Evolutionary conservation across 1,140 invertebrate species (phyloP).

Genomic region (Neodiprion pinetum): DNA sequence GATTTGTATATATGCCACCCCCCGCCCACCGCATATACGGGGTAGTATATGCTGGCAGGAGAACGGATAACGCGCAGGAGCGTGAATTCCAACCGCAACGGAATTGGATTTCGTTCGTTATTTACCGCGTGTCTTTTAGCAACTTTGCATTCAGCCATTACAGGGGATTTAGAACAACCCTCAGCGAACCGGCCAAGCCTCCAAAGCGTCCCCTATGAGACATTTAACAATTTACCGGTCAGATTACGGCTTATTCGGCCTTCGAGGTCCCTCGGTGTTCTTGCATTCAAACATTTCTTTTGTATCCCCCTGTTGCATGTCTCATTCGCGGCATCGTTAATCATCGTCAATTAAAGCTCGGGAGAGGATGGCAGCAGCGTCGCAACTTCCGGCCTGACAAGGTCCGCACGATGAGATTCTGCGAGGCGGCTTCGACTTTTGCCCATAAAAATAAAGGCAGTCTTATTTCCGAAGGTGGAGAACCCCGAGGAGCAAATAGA

Average conservation of each 20-base stretch:
- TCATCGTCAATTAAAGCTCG: too few species aligned
- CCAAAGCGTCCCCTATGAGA: background rate
- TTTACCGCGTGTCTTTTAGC: conserved; percentile 4
- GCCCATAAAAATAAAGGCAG: too few species aligned
- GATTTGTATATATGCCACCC: background rate
- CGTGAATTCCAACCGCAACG: background rate
- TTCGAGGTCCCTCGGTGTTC: background rate
- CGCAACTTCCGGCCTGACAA: too few species aligned
- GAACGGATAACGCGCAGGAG: background rate
- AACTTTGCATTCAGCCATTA: conserved; percentile 5
- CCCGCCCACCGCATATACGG: background rate
- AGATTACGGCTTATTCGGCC: background rate
- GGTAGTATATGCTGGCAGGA: background rate
- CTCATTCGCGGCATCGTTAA: too few species aligned
- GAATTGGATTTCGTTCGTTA: conserved; percentile 5
- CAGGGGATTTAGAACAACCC: background rate
- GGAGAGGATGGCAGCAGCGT: too few species aligned
- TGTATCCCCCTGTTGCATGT: background rate
- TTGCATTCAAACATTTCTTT: background rate
- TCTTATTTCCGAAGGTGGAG: too few species aligned
- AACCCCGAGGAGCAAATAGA: background rate
- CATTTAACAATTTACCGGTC: conserved; percentile 1
- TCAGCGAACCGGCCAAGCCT: background rate
- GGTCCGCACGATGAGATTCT: too few species aligned
- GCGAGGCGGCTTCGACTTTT: too few species aligned